Conservation (phyloP, 2,888 invertebrate genomes). For the Polydesmus complanatus region DNA sequence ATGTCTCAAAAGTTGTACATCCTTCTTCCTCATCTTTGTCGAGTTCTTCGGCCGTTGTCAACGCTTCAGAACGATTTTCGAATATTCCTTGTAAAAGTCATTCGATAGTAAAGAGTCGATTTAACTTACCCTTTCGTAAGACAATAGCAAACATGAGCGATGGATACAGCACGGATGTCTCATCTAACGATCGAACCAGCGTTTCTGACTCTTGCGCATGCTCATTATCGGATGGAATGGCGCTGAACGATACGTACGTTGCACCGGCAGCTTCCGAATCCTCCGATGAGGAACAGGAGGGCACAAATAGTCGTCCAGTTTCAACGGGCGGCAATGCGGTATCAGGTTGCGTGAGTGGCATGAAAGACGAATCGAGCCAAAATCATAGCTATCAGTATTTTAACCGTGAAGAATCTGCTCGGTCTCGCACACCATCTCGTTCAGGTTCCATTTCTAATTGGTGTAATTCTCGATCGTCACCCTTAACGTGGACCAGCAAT, state of each 20-base stretch:
- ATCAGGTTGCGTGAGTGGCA: no score
- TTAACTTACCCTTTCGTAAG: not conserved
- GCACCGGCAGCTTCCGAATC: not conserved
- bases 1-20: slow-evolving; percentile 12
- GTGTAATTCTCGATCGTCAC: not conserved
- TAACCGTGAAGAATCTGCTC: not conserved
- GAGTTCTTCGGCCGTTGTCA: not conserved
- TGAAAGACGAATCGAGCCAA: not conserved
- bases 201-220: not conserved
- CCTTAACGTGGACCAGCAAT: not conserved
- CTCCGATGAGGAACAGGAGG: not conserved
- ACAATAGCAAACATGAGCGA: slow-evolving; percentile 1
- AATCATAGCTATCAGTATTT: not conserved
- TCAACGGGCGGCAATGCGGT: not conserved
- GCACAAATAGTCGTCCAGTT: not conserved
- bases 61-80: not conserved
- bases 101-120: no score
- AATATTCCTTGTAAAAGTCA: not conserved
- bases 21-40: not conserved
- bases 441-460: not conserved
- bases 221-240: not conserved
- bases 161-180: slow-evolving; percentile 14
- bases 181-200: slow-evolving; percentile 4
- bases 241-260: not conserved
- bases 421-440: not conserved